Percentiles rank a stretch among this genome's conserved stretches.
Conservation (phyloP, 2,888 invertebrate species). For the Drosophila stalkeri region DNA sequence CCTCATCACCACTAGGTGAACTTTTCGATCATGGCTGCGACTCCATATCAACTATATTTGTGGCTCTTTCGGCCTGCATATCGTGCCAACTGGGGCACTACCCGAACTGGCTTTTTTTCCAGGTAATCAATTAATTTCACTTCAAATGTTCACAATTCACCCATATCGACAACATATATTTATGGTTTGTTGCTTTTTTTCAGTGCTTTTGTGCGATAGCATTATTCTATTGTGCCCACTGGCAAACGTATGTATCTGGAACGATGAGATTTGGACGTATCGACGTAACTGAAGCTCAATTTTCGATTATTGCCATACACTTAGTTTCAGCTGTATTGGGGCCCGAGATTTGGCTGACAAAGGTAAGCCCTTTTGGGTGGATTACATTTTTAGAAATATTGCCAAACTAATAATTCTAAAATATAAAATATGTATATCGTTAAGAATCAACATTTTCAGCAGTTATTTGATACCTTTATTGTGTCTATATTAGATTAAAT, state of each 20-base stretch:
- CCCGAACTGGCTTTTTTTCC: slow-evolving; percentile 97
- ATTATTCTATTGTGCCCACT: slow-evolving; percentile 99
- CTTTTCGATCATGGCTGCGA: slow-evolving; percentile 99
- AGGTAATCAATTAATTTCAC: slow-evolving; percentile 85
- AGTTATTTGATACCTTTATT: slow-evolving; percentile 33
- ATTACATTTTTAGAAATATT: slow-evolving; percentile 4
- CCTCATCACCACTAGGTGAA: slow-evolving; percentile 97
- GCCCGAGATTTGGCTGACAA: slow-evolving; percentile 92
- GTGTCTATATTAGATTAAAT: slow-evolving; percentile 22
- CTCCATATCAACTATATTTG: slow-evolving; percentile 98
- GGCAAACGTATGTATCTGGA: slow-evolving; percentile 99
- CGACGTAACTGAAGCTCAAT: slow-evolving; percentile 99
- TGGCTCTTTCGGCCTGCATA: slow-evolving; percentile 97
- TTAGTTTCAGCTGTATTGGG: slow-evolving; percentile 95
- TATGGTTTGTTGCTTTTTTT: slow-evolving; percentile 84
- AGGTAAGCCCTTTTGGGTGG: slow-evolving; percentile 86
- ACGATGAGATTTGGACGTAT: slow-evolving; percentile 95
- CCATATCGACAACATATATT: background rate
- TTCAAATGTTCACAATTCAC: background rate
- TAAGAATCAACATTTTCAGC: slow-evolving; percentile 37
- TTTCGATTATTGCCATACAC: slow-evolving; percentile 95
- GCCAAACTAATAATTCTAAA: background rate
- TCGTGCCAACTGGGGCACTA: slow-evolving; percentile 96
- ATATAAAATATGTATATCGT: slow-evolving; percentile 1
- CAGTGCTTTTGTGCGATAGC: slow-evolving; percentile 97